Evolutionary conservation across 1,140 invertebrate genomes (phyloP).

Genomic region (Drosophila yakuba): DNA sequence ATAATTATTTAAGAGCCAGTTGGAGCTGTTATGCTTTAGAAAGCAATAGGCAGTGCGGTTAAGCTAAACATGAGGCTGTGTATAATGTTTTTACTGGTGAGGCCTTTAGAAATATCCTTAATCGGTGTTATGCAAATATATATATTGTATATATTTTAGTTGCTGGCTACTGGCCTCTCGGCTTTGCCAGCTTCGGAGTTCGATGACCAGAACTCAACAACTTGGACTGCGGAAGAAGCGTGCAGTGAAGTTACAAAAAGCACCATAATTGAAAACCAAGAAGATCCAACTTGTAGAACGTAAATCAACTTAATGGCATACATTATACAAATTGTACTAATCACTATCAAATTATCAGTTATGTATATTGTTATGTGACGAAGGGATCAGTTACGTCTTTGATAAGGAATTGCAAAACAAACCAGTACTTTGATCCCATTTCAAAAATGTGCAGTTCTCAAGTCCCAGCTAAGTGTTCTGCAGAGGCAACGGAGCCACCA

Average conservation of each 20-base stretch:
- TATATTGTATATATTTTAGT: background rate
- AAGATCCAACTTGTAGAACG: slow-evolving; percentile 44
- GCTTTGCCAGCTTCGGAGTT: background rate
- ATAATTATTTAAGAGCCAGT: background rate
- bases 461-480: too few species aligned
- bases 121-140: too few species aligned
- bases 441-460: too few species aligned
- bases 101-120: background rate
- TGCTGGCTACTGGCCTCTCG: background rate
- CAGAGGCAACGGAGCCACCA: too few species aligned
- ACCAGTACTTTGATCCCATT: too few species aligned
- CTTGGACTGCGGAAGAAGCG: slow-evolving; percentile 7
- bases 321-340: background rate
- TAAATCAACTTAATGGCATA: background rate
- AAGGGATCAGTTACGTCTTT: background rate
- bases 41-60: background rate
- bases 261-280: slow-evolving; percentile 13
- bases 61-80: slow-evolving; percentile 1
- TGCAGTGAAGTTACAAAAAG: background rate
- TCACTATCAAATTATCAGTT: slow-evolving; percentile 18
- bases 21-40: background rate
- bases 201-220: background rate
- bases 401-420: too few species aligned
- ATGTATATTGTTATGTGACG: slow-evolving; percentile 15
- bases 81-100: background rate